Evolutionary conservation across 2,113 vertebrate genomes (phyloP).

Genomic region (Rhinogobius similis): DNA sequence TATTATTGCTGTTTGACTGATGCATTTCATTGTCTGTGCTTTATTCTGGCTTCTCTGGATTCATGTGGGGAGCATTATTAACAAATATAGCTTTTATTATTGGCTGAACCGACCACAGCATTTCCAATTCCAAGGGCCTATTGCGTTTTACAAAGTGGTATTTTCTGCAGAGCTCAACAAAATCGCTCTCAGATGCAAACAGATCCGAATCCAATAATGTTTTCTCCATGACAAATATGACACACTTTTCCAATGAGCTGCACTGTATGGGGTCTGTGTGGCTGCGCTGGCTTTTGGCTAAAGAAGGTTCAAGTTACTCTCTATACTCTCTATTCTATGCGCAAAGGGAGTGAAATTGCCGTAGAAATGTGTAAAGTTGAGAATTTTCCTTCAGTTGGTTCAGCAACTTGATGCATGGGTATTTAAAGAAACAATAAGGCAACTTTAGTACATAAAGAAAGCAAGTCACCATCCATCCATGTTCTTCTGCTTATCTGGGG

Average conservation of each 20-base stretch:
- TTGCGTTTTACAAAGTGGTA: neutral
- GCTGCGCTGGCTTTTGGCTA: neutral
- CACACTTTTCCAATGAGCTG: neutral
- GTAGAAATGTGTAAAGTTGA: neutral
- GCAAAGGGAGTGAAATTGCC: neutral
- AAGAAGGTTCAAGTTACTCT: neutral
- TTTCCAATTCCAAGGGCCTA: neutral
- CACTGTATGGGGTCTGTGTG: neutral
- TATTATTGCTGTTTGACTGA: slow-evolving; percentile 4
- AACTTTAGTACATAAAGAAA: neutral
- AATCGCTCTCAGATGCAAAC: neutral
- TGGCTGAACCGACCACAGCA: neutral
- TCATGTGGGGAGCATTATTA: slow-evolving; percentile 3
- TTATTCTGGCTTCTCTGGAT: neutral
- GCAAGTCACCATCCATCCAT: no score
- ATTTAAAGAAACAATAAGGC: neutral
- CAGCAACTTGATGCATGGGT: neutral
- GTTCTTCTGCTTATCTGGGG: no score
- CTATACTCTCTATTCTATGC: neutral
- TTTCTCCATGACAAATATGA: neutral
- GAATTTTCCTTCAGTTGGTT: neutral
- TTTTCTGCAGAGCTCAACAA: neutral
- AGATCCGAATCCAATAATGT: slow-evolving; percentile 2
- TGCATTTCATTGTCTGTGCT: neutral
- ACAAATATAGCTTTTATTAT: slow-evolving; percentile 7